phyloP scores from a whole-genome alignment of 2,113 vertebrate genomes.

The Dromiciops gliroides region DNA sequence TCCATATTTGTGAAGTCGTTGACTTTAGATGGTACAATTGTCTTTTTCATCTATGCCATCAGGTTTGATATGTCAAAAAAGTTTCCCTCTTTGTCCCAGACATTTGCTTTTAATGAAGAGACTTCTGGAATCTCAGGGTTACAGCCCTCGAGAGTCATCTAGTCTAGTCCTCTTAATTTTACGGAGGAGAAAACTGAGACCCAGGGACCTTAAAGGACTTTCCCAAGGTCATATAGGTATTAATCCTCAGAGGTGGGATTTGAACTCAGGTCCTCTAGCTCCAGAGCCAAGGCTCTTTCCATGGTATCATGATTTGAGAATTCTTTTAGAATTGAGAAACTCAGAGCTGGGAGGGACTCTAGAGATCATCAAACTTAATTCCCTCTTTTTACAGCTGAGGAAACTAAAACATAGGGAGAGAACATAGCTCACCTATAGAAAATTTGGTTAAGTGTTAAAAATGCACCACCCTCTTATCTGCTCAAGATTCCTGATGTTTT shows the following conservation, averaged over 20 bases:
- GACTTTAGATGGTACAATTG: background rate
- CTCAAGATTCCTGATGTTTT: background rate
- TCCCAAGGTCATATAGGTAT: background rate
- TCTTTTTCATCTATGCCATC: background rate
- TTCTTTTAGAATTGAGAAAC: background rate
- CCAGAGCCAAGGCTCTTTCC: background rate
- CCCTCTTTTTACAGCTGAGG: background rate
- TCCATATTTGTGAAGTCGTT: constrained; percentile 34
- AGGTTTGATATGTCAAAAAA: background rate
- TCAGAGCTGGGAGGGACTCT: background rate
- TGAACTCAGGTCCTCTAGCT: background rate
- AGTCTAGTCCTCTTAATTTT: background rate
- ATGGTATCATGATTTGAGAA: background rate
- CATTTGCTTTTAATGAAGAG: background rate
- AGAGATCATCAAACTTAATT: background rate
- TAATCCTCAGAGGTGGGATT: background rate
- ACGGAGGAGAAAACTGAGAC: background rate
- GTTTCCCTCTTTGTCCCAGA: background rate
- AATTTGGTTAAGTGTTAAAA: background rate
- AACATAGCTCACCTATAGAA: background rate
- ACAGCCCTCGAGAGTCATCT: no score
- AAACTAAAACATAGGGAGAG: background rate
- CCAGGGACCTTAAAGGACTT: background rate
- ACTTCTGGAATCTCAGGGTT: background rate
- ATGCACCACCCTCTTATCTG: background rate